Conservation (phyloP, 2,888 invertebrate species). For the Byasa hedistus region DNA sequence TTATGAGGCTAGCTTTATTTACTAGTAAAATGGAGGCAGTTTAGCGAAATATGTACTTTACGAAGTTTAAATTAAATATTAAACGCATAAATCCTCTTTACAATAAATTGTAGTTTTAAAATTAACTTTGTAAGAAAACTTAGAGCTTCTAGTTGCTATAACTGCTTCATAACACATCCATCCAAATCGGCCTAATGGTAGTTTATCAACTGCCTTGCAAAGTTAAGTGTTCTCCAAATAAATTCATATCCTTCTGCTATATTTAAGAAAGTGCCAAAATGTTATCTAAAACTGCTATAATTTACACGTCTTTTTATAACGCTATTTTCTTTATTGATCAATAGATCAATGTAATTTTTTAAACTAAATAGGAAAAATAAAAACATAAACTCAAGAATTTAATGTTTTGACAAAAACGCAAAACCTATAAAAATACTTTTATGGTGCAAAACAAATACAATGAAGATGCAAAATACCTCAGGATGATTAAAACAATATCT, state of each 20-base stretch:
- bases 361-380: too few relatives aligned
- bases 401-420: too few relatives aligned
- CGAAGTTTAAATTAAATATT: neutral
- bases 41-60: too few relatives aligned
- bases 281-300: neutral
- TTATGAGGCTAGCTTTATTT: too few relatives aligned
- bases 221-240: neutral
- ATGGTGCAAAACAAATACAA: too few relatives aligned
- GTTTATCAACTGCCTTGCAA: neutral
- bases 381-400: too few relatives aligned
- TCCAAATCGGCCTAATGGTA: neutral
- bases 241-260: neutral
- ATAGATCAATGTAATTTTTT: too few relatives aligned
- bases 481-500: too few relatives aligned
- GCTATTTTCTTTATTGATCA: too few relatives aligned
- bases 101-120: neutral
- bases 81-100: neutral
- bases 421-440: too few relatives aligned
- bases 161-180: neutral
- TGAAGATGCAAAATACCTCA: too few relatives aligned
- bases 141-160: constrained; percentile 7
- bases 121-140: neutral
- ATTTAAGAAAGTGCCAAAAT: neutral
- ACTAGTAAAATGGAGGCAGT: too few relatives aligned
- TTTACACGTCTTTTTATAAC: neutral